These are phyloP conservation scores for Platerodrilus igneus DNA, from an alignment of 2,888 invertebrate species.

Conservation along the genomic window DNA sequence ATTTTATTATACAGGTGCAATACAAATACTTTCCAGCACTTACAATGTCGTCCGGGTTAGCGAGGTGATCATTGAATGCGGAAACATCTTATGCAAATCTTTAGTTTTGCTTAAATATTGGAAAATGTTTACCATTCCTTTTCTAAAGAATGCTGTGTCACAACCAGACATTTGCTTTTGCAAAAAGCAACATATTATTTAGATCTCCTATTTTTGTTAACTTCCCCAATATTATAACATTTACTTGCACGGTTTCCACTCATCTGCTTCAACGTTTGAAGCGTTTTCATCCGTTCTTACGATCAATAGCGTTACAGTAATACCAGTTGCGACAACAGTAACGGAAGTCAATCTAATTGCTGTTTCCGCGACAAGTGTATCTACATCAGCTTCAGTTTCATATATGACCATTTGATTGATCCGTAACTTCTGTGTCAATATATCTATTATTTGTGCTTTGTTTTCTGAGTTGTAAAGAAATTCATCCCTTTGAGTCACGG, in stretches of 20 bases:
- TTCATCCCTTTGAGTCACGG: constrained; percentile 1
- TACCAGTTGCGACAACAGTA: constrained; percentile 7
- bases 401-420: neutral
- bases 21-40: constrained; percentile 3
- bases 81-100: constrained; percentile 5
- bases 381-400: constrained; percentile 1
- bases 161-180: constrained; percentile 7
- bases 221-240: constrained; percentile 5
- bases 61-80: constrained; percentile 4
- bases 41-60: constrained; percentile 3
- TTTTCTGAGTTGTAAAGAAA: neutral
- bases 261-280: constrained; percentile 3
- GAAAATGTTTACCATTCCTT: constrained; percentile 7
- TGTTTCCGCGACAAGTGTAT: neutral
- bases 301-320: constrained; percentile 6
- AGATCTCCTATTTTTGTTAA: constrained; percentile 2
- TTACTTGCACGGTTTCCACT: constrained; percentile 3
- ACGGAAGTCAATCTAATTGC: constrained; percentile 4
- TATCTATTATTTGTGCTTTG: neutral
- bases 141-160: constrained; percentile 7
- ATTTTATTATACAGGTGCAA: constrained; percentile 7
- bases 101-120: constrained; percentile 4
- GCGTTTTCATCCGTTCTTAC: constrained; percentile 4
- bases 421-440: neutral
- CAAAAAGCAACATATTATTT: constrained; percentile 3